phyloP scores from a whole-genome alignment of 2,113 vertebrate genomes.

The Sturnus vulgaris region DNA sequence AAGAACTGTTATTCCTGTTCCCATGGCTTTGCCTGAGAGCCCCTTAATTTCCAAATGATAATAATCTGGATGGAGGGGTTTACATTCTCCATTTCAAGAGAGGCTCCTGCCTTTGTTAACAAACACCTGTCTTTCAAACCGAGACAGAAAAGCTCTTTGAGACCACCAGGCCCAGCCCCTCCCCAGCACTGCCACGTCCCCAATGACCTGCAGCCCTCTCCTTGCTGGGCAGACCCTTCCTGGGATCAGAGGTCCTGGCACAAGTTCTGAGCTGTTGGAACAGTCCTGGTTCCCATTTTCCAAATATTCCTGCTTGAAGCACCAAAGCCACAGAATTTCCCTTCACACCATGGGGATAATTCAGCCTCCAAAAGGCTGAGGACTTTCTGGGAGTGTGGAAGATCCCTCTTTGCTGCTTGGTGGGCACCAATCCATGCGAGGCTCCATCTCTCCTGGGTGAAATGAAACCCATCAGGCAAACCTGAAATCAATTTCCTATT shows the following conservation, averaged over 20 bases:
- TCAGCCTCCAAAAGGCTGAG: neutral
- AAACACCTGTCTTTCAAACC: too few species aligned
- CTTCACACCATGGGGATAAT: neutral
- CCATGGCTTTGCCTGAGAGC: too few species aligned
- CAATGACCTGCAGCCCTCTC: neutral
- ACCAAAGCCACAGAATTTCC: neutral
- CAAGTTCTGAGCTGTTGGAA: neutral
- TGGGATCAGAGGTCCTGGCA: neutral
- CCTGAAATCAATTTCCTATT: neutral
- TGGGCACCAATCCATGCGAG: neutral
- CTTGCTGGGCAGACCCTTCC: neutral
- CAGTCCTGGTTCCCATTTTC: neutral
- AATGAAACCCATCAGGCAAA: neutral
- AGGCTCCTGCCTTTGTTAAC: too few species aligned
- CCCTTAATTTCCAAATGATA: too few species aligned
- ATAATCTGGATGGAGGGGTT: too few species aligned
- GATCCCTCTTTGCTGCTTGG: fast-evolving
- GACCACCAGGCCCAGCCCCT: neutral
- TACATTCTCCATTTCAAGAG: too few species aligned
- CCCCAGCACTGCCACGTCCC: neutral
- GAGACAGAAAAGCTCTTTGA: neutral
- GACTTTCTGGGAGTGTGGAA: neutral
- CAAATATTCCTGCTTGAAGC: neutral
- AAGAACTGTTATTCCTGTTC: too few species aligned
- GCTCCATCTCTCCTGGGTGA: neutral